Base-by-base conservation (phyloP, 2,888 invertebrate genomes). In the Lasioglossum vierecki region DNA sequence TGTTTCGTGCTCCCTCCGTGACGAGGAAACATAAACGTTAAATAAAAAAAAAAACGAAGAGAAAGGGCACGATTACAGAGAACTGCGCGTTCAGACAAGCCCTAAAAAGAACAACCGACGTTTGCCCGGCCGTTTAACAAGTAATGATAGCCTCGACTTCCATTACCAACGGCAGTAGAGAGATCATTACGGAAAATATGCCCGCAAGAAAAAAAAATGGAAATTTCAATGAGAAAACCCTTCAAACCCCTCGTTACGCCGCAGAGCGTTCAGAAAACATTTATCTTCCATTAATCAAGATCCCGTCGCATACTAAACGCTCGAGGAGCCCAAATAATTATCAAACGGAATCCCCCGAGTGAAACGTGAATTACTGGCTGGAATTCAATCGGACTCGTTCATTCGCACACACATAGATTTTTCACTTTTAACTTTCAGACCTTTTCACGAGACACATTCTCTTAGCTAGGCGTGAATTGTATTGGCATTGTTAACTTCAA, bases 201-300 rank as follows among this genome's bases (percentile, higher is more conserved):
- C 46, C 30, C 26, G 26, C 26, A 9, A 26, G 72, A 46, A 46
- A 63, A 68, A 68, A 30, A 75, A 30, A 70, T 73, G 26, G n/a
- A 46, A 84, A 53, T 66, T 79, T 66, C 39, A 53, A 35, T 9
- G 2, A 5, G 41, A 35, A 22, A 74, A 66, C n/a, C 46, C 35
- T 49, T 60, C 4, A 41, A 49, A 18, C 9, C 26, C 46, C 26
- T n/a, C 46, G 44, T 49, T n/a, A 11, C 70, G 39, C 22, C 22
- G 11, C 26, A 13, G 5, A 70, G 71, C 35, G 74, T 71, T 75
- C 70, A 1, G 63, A 57, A 84, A 72, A 84, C 39, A 84, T 71
- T 84, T 78, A 63, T 75, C 63, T 83, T 83, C 78, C 78, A 66
- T 78, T 84, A 75, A 78, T 83, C 74, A 22, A 60, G 66, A 53